A percentile compares a stretch with the other conserved stretches of the same genome.
Conservation (phyloP, 1,140 invertebrate species). For the Hypothenemus hampei region DNA sequence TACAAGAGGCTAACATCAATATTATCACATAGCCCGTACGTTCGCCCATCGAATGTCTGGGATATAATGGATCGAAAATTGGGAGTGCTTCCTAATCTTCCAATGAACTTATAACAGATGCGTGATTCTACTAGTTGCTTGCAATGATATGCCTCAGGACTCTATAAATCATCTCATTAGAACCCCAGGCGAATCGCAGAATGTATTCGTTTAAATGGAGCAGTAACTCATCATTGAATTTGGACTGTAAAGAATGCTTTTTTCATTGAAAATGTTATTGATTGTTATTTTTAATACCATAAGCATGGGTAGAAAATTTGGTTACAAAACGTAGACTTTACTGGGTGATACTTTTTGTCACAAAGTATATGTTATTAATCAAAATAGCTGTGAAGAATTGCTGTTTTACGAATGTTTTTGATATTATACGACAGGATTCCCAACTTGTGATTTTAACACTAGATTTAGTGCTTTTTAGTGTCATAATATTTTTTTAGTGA, state of each 20-base stretch:
- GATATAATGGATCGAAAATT: background rate
- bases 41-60: background rate
- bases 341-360: background rate
- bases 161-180: no score
- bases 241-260: background rate
- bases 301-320: background rate
- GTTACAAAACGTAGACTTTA: background rate
- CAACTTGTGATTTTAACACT: background rate
- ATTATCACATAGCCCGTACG: background rate
- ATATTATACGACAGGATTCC: no score
- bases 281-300: background rate
- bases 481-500: no score
- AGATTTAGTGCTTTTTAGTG: no score
- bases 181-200: background rate
- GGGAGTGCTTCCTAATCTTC: background rate
- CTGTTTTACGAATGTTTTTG: no score
- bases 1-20: slow-evolving; percentile 9
- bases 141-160: background rate
- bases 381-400: no score
- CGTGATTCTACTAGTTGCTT: background rate
- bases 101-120: no score
- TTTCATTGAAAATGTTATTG: background rate
- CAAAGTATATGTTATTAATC: background rate
- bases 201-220: background rate
- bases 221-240: background rate